A percentile compares a stretch with the other conserved stretches of the same genome.
Conservation (phyloP, 1,140 invertebrate species). For the Oscheius sp. region DNA sequence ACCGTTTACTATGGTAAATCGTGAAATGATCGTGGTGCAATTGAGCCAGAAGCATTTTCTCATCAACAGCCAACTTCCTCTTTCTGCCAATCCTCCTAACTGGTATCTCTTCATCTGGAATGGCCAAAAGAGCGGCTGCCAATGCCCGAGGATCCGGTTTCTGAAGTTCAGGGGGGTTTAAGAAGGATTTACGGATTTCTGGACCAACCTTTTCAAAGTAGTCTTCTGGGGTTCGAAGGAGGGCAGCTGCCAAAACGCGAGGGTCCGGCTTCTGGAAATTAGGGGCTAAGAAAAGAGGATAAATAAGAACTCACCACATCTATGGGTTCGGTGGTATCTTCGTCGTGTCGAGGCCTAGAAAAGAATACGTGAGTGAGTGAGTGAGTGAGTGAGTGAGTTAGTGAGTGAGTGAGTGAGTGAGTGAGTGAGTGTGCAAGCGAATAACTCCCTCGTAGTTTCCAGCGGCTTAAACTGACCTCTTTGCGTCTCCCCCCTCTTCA, state of each 20-base stretch:
- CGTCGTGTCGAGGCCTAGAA: no score
- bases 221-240: not conserved
- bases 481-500: no score
- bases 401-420: no score
- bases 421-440: no score
- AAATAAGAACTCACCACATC: no score
- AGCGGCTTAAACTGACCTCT: no score
- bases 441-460: no score
- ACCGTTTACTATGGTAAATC: not conserved
- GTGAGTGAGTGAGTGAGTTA: no score
- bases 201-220: not conserved
- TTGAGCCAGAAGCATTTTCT: not conserved
- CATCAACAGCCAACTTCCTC: not conserved
- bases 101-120: not conserved
- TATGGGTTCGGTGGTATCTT: no score
- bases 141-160: not conserved
- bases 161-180: not conserved
- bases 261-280: not conserved
- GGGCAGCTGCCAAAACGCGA: not conserved
- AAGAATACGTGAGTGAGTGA: no score
- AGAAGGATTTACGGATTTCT: not conserved
- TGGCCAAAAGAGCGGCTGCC: not conserved
- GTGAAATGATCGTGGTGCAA: not conserved
- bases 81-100: not conserved
- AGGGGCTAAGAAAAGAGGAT: no score